Evolutionary conservation across 2,797 vertebrate species (phyloP).

Genomic region (Miichthys miiuy): DNA sequence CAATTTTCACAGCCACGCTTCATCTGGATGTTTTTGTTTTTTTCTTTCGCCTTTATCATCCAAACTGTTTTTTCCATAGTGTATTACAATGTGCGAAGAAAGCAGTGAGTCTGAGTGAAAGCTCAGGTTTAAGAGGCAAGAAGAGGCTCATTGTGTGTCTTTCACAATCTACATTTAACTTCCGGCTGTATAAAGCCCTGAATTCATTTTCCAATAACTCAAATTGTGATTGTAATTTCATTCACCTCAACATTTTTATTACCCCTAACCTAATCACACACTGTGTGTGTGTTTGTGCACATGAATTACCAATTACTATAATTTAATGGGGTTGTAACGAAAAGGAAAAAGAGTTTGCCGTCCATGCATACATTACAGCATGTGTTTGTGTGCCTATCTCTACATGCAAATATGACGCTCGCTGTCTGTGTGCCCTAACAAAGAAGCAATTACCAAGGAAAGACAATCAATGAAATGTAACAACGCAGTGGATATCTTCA

Average conservation of each 20-base stretch:
- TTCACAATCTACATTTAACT: background rate
- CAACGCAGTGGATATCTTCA: background rate
- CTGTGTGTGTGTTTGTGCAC: background rate
- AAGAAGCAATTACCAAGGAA: slow-evolving; percentile 12
- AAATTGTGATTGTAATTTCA: slow-evolving; percentile 5
- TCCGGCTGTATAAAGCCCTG: background rate
- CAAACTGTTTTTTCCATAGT: slow-evolving; percentile 1
- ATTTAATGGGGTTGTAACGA: background rate
- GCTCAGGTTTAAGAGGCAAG: background rate
- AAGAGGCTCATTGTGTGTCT: background rate
- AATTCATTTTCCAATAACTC: slow-evolving; percentile 4
- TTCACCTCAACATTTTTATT: background rate
- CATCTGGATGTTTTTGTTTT: background rate
- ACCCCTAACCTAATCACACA: background rate
- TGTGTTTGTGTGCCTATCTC: background rate
- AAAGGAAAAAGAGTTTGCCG: background rate
- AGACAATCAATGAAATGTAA: slow-evolving; percentile 5
- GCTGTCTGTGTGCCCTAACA: background rate
- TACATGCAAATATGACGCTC: background rate
- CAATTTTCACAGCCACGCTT: slow-evolving; percentile 1
- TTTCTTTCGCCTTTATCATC: background rate
- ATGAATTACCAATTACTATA: background rate
- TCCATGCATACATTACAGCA: background rate
- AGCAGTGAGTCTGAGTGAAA: background rate
- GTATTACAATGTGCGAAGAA: background rate